Evolutionary conservation across 2,797 vertebrate genomes (phyloP).

Genomic region (Pseudomugil tenellus): DNA sequence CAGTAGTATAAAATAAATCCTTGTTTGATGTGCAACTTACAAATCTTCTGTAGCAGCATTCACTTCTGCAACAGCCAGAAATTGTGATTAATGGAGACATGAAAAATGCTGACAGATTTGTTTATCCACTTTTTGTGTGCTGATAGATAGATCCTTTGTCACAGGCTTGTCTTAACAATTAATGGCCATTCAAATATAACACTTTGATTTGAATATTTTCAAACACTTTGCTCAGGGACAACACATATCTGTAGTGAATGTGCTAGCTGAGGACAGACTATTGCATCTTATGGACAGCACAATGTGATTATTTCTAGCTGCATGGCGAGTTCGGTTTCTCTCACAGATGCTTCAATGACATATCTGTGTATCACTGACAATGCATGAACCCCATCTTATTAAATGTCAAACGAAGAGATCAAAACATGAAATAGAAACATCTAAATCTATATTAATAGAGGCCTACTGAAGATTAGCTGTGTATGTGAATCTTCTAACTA

Average conservation of each 20-base stretch:
- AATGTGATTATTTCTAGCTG: slow-evolving; percentile 38
- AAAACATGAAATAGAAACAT: slow-evolving; percentile 7
- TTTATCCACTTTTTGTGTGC: slow-evolving; percentile 47
- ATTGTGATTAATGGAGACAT: slow-evolving; percentile 45
- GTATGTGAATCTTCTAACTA: too few relatives aligned
- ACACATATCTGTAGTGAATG: slow-evolving; percentile 41
- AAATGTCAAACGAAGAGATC: slow-evolving; percentile 9
- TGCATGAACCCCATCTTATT: slow-evolving; percentile 14
- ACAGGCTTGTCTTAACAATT: slow-evolving; percentile 31
- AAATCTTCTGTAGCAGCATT: slow-evolving; percentile 10
- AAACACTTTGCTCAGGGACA: slow-evolving; percentile 35
- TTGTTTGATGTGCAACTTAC: not conserved
- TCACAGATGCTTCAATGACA: slow-evolving; percentile 27
- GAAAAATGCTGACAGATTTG: slow-evolving; percentile 50
- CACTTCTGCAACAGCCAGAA: slow-evolving; percentile 7
- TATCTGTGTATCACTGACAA: slow-evolving; percentile 16
- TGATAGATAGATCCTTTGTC: slow-evolving; percentile 54
- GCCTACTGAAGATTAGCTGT: not conserved
- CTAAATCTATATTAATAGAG: slow-evolving; percentile 6
- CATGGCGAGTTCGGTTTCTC: slow-evolving; percentile 38
- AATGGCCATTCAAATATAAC: slow-evolving; percentile 50
- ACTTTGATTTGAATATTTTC: slow-evolving; percentile 43
- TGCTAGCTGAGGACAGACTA: slow-evolving; percentile 36
- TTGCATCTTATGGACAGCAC: slow-evolving; percentile 54
- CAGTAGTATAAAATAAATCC: not conserved